Percentiles rank a stretch among this genome's conserved stretches.
Conservation (phyloP, 2,797 vertebrate species). For the Syngnathus rostellatus region DNA sequence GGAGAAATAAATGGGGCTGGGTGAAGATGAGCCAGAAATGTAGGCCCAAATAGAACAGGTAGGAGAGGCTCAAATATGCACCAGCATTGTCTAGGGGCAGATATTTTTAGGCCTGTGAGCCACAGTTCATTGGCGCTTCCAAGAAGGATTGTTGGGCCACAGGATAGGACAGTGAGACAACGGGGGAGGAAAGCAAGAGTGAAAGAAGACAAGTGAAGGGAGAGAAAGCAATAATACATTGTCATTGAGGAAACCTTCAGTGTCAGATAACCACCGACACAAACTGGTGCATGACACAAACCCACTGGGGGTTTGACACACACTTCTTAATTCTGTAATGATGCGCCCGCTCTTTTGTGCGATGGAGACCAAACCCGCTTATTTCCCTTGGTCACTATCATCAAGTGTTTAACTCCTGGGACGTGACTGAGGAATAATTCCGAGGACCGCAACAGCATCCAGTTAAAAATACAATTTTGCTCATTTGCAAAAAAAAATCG, state of each 20-base stretch:
- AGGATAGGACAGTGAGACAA: slow-evolving; percentile 36
- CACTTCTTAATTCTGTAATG: slow-evolving; percentile 9
- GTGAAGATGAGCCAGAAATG: slow-evolving; percentile 50
- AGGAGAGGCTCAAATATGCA: slow-evolving; percentile 40
- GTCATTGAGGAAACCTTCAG: slow-evolving; percentile 67
- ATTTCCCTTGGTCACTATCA: slow-evolving; percentile 4
- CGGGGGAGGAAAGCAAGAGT: slow-evolving; percentile 15
- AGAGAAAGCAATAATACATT: slow-evolving; percentile 51
- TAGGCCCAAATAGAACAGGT: slow-evolving; percentile 58
- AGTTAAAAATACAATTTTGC: not conserved
- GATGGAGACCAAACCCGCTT: not conserved
- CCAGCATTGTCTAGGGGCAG: slow-evolving; percentile 55
- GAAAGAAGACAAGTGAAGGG: slow-evolving; percentile 22
- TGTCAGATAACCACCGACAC: slow-evolving; percentile 32
- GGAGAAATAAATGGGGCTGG: slow-evolving; percentile 50
- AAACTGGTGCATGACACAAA: not conserved
- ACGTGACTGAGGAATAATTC: not conserved
- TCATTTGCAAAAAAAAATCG: no score
- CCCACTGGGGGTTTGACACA: slow-evolving; percentile 6
- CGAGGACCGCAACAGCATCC: not conserved
- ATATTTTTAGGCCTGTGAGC: slow-evolving; percentile 65
- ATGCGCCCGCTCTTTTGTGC: not conserved
- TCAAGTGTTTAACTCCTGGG: slow-evolving; percentile 4
- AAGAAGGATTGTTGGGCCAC: slow-evolving; percentile 61
- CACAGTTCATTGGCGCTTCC: slow-evolving; percentile 60